Base-by-base conservation (phyloP, 2,113 vertebrate species). In the Ammospiza nelsoni region DNA sequence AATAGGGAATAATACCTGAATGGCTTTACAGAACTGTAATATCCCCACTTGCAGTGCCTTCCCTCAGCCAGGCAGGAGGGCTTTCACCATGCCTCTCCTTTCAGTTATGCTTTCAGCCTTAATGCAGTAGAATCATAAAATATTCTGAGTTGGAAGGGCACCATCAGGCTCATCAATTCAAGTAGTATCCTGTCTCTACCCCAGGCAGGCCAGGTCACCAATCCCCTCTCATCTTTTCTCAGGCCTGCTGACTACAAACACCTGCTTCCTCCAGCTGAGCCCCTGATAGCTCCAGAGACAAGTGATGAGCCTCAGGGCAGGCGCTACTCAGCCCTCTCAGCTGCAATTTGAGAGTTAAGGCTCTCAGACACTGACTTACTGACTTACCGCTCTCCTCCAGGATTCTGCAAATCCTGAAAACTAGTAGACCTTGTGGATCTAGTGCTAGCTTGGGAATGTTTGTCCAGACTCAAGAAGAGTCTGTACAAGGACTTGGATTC, bases 181-280 rank as follows among this genome's bases (percentile, higher is more conserved):
- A 41, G 2, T 0, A 25, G 8, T 3, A 15, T 15, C 8, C 2
- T 11, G 2, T 17, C 29, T 19, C 23, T 65, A 13, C 2, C 12
- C 22, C 24, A 31, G 22, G 8, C 14, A 63, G 15, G 8, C 19
- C 80, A 35, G 22, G 21, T 33, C 15, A 44, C 14, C 1, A 3
- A 39, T 2, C 4, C 5, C 7, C 6, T 43, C 27, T 74, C 15
- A 5, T 16, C 29, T 67, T 88, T 75, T 71, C 39, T 28, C 39
- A 65, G 35, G 35, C 24, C 27, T 75, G n/a, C n/a, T 91, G 46
- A 83, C 14, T 37, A 6, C 10, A 80, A 84, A 9, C 25, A 62
- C 22, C 44, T 87, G 11, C 31, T 79, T 63, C 11, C 11, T 62
- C 14, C 28, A 72, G n/a, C 52, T 84, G 84, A 54, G 39, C 35